These are phyloP conservation scores for Nycticryphes semicollaris DNA, from an alignment of 2,113 vertebrate genomes.

Conservation along the genomic window DNA sequence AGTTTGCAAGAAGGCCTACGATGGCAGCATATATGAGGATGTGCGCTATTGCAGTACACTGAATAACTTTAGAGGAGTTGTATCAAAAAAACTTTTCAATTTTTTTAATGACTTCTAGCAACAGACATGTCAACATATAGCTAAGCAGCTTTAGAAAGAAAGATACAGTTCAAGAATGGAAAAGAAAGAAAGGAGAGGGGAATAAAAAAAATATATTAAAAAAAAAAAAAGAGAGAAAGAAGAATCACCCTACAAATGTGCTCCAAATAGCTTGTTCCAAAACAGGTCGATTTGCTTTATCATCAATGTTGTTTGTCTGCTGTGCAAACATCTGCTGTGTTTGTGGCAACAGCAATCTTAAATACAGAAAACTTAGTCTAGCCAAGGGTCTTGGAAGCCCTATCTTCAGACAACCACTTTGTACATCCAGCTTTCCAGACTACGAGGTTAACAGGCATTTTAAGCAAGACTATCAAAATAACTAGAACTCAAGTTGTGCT, in stretches of 20 bases:
- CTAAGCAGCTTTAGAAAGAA: background rate
- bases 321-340: conserved; percentile 45
- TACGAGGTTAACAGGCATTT: conserved; percentile 9
- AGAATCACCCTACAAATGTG: background rate
- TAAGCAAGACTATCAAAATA: background rate
- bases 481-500: background rate
- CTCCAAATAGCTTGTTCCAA: conserved; percentile 13
- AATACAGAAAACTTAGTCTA: conserved; percentile 1
- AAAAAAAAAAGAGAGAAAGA: background rate
- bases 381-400: background rate
- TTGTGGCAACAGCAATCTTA: background rate
- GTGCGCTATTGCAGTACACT: background rate
- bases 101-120: background rate
- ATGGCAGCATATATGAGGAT: background rate
- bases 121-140: background rate
- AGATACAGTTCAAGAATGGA: background rate
- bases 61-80: conserved; percentile 13
- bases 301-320: conserved; percentile 33
- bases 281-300: conserved; percentile 48
- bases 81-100: background rate
- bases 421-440: background rate
- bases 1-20: background rate
- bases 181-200: too few species aligned
- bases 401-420: background rate
- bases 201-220: background rate